phyloP scores from a whole-genome alignment of 1,140 invertebrate genomes.

The Macrostomum lignano region DNA sequence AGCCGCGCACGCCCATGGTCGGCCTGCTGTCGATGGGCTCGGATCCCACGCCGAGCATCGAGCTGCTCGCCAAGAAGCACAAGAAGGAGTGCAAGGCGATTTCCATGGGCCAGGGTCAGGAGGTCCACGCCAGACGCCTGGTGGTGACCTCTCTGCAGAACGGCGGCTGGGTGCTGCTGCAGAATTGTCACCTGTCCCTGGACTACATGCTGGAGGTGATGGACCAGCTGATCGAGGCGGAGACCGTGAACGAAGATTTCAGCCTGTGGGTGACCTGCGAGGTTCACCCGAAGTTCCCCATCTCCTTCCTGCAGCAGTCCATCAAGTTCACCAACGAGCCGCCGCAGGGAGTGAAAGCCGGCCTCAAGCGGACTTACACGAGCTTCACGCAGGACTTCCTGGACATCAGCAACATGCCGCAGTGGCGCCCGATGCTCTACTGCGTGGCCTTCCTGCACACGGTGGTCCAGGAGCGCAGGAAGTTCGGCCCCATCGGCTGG shows the following conservation, averaged over 20 bases:
- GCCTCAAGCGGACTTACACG: conserved; percentile 29
- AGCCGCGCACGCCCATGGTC: conserved; percentile 11
- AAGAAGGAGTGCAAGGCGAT: conserved; percentile 25
- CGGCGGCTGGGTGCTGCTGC: conserved; percentile 19
- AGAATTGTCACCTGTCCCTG: conserved; percentile 24
- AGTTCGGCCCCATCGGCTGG: conserved; percentile 80
- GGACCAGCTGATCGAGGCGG: conserved; percentile 36
- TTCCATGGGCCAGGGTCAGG: conserved; percentile 25
- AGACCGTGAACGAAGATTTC: conserved; percentile 46
- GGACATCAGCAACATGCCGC: conserved; percentile 60
- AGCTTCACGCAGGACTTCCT: conserved; percentile 52
- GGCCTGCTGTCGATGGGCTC: conserved; percentile 22
- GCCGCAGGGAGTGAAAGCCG: conserved; percentile 25
- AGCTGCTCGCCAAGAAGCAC: conserved; percentile 14
- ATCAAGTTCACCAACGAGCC: conserved; percentile 57
- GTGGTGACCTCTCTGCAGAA: conserved; percentile 14
- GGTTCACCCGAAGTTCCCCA: conserved; percentile 53
- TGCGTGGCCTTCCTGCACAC: conserved; percentile 55
- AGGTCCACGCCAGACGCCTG: conserved; percentile 20
- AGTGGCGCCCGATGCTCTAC: conserved; percentile 76
- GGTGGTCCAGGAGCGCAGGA: conserved; percentile 43
- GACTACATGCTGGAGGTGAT: conserved; percentile 31
- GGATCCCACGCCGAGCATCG: conserved; percentile 21
- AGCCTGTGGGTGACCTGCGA: conserved; percentile 66
- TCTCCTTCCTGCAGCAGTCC: conserved; percentile 48